Base-by-base conservation (phyloP, 2,888 invertebrate species). In the Stenoptilia bipunctidactyla region DNA sequence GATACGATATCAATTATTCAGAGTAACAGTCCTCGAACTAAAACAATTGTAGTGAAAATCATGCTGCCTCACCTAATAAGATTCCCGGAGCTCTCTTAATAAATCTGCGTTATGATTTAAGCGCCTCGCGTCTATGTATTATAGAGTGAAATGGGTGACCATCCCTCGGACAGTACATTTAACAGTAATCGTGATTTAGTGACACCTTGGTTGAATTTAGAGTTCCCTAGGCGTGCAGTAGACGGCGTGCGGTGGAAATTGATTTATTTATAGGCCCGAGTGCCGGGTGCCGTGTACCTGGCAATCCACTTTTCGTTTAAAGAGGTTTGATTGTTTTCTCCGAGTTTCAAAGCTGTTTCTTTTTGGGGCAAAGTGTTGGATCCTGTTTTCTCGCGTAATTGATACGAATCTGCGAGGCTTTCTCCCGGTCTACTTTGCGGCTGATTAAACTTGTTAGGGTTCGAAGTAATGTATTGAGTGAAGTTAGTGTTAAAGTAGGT, bases 151-250 rank as follows among this genome's bases (percentile, higher is more conserved):
- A 8, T 39, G 37, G 46, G 44, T 40, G 43, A 47, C 40, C 44
- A 42, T 43, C 47, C 51, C 44, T 53, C 51, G 54, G 56, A 55
- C 56, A 52, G 55, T 61, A 58, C 60, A 63, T 66, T 66, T 60
- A 66, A 66, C 72, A 69, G 71, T 74, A 75, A 74, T 67, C 41
- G 61, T 75, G 74, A 75, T 75, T 74, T 75, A 75, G 59, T 63
- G 66, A 61, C 65, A 62, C 67, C 67, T 64, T 66, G 53, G 47
- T 52, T 46, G 60, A 61, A 75, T 75, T 75, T 75, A 75, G 64
- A 59, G 73, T 59, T 71, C 74, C 74, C 75, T 58, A 58, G n/a
- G 71, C 55, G 66, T 56, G 50, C 50, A 59, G 68, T n/a, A n/a
- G n/a, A n/a, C n/a, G n/a, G n/a, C n/a, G 75, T 71, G 67, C 60